A percentile compares a stretch with the other conserved stretches of the same genome.
Evolutionary conservation across 2,888 invertebrate species (phyloP).

Genomic region (Odiellus spinosus): DNA sequence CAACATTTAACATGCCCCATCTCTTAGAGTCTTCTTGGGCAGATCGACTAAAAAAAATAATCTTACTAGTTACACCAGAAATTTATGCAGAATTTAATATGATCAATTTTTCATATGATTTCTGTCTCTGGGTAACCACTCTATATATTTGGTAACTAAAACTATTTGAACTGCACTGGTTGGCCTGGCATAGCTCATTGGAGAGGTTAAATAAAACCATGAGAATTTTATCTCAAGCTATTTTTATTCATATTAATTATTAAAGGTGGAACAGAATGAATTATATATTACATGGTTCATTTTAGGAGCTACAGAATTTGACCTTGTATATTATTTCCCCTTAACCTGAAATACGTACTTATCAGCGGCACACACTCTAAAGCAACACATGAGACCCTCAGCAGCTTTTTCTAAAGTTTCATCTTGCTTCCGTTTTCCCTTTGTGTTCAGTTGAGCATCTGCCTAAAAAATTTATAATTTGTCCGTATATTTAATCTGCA

Average conservation of each 20-base stretch:
- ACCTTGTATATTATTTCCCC: not conserved
- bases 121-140: too few species aligned
- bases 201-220: too few species aligned
- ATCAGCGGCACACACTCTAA: constrained; percentile 86
- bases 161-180: too few species aligned
- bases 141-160: too few species aligned
- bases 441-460: constrained; percentile 38
- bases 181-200: too few species aligned
- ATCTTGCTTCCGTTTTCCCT: constrained; percentile 27
- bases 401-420: constrained; percentile 82
- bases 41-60: constrained; percentile 44
- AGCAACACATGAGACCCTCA: constrained; percentile 79
- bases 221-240: too few species aligned
- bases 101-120: too few species aligned
- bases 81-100: not conserved
- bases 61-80: not conserved
- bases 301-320: not conserved
- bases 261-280: too few species aligned
- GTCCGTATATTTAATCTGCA: too few species aligned
- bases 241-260: too few species aligned
- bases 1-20: constrained; percentile 85
- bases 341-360: constrained; percentile 38
- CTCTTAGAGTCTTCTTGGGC: constrained; percentile 82
- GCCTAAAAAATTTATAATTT: constrained; percentile 43
- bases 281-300: too few species aligned